A percentile compares a stretch with the other conserved stretches of the same genome.
Conservation (phyloP, 2,888 invertebrate genomes). For the Oscheius sp. region DNA sequence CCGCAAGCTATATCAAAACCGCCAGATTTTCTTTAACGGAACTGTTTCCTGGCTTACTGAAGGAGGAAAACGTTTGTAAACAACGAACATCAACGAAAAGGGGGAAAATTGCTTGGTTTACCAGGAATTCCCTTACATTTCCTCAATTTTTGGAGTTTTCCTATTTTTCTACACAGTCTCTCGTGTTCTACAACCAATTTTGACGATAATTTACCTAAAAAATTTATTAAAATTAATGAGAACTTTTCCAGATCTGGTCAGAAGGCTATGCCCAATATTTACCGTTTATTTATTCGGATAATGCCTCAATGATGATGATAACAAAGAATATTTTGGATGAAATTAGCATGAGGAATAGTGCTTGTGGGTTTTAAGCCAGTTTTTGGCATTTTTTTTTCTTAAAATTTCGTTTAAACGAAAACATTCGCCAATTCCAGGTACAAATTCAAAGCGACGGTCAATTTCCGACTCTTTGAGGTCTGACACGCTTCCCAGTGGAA, state of each 20-base stretch:
- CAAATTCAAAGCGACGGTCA: not conserved
- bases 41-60: too few relatives aligned
- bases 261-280: constrained; percentile 29
- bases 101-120: too few relatives aligned
- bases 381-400: not conserved
- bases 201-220: not conserved
- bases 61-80: too few relatives aligned
- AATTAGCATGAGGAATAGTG: constrained; percentile 19
- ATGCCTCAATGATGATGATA: constrained; percentile 17
- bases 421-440: not conserved
- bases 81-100: too few relatives aligned
- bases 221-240: not conserved
- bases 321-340: constrained; percentile 28
- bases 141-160: not conserved
- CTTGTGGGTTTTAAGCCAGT: not conserved
- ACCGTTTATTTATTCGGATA: constrained; percentile 24
- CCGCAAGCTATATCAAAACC: too few relatives aligned
- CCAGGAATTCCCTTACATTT: not conserved
- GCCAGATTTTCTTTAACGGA: too few relatives aligned
- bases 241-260: constrained; percentile 28
- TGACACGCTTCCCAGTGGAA: constrained; percentile 11
- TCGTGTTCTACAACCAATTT: too few relatives aligned
- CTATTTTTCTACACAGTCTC: not conserved
- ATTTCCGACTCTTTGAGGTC: constrained; percentile 14
- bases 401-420: too few relatives aligned